phyloP scores from a whole-genome alignment of 2,113 vertebrate genomes.

The Propithecus coquereli region DNA sequence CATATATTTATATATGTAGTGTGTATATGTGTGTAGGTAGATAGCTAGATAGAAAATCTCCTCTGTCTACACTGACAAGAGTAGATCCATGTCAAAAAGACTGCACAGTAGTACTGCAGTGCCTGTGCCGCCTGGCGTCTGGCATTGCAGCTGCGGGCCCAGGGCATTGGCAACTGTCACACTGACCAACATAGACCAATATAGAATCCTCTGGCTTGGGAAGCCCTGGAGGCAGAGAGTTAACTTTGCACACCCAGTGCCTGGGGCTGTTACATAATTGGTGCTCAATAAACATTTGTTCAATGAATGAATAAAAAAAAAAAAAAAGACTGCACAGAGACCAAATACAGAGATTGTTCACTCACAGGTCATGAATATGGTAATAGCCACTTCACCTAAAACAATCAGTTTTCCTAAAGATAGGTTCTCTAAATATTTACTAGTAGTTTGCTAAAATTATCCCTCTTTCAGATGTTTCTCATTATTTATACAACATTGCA shows the following conservation, averaged over 20 bases:
- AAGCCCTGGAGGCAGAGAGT: not conserved
- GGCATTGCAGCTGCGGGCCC: not conserved
- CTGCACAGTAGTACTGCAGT: no score
- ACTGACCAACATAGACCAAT: not conserved
- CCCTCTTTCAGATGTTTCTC: not conserved
- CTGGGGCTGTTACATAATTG: not conserved
- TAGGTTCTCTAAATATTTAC: not conserved
- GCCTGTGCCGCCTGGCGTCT: not conserved
- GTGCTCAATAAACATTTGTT: not conserved
- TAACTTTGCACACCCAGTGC: not conserved
- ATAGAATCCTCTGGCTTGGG: not conserved
- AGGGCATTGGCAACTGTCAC: not conserved
- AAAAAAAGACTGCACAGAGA: not conserved
- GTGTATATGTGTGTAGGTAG: not conserved
- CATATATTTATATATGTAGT: not conserved
- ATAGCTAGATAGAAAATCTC: not conserved
- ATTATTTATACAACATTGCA: not conserved
- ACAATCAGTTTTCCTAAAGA: not conserved
- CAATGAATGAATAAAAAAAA: not conserved
- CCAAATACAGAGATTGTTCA: not conserved
- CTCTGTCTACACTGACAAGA: not conserved
- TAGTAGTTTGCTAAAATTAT: slow-evolving; percentile 8
- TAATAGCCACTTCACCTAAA: not conserved
- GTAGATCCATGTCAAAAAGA: not conserved
- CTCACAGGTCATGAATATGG: not conserved